These are phyloP conservation scores for Pionites leucogaster DNA, from an alignment of 2,113 vertebrate species.

Conservation along the genomic window DNA sequence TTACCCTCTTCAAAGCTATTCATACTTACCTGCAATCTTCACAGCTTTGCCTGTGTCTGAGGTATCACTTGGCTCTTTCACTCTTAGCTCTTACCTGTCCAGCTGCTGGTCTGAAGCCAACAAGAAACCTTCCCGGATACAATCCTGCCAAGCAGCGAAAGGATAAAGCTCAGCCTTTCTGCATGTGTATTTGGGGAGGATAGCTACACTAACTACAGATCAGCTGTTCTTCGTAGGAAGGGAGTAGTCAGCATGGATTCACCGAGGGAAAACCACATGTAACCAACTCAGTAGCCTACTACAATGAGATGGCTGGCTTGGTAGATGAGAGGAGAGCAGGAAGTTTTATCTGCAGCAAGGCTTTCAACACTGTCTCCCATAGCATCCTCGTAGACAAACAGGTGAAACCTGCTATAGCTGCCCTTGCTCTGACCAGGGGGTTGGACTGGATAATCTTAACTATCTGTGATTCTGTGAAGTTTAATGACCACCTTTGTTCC, in stretches of 20 bases:
- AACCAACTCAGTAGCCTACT: background rate
- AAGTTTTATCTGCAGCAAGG: background rate
- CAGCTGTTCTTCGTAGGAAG: background rate
- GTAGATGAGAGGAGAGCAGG: background rate
- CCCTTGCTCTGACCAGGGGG: background rate
- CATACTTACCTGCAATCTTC: background rate
- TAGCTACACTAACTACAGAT: background rate
- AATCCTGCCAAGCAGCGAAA: background rate
- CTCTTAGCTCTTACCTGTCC: background rate
- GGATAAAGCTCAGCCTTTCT: background rate
- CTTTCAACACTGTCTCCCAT: background rate
- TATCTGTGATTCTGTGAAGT: background rate
- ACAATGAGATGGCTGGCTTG: background rate
- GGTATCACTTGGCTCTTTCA: background rate
- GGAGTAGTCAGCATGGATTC: background rate
- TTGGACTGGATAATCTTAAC: background rate
- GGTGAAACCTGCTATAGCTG: background rate
- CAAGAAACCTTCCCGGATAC: background rate
- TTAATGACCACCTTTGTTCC: background rate
- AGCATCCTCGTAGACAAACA: background rate
- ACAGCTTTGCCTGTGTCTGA: background rate
- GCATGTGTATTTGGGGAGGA: background rate
- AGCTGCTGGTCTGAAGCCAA: background rate
- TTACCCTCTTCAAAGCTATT: background rate
- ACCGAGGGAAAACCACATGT: background rate